Conservation (phyloP, 1,140 invertebrate species). For the Rhynchophorus ferrugineus region DNA sequence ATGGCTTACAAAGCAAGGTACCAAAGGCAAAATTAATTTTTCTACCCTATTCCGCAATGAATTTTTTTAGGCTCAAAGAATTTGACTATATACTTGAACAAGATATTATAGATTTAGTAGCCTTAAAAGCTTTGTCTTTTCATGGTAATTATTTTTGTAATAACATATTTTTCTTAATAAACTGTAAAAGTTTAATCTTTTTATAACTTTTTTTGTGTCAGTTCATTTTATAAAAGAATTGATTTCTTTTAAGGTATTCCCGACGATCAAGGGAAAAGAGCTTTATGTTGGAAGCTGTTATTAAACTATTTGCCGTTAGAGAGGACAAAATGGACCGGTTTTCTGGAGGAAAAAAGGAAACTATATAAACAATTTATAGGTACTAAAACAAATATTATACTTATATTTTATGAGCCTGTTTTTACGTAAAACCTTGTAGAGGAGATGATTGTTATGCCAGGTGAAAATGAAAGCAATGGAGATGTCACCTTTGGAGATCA, state of each 20-base stretch:
- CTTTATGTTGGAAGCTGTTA: conserved; percentile 75
- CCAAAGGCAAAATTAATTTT: not conserved
- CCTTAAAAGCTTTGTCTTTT: conserved; percentile 62
- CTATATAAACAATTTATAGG: conserved; percentile 80
- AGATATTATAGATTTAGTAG: conserved; percentile 59
- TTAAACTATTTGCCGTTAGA: conserved; percentile 72
- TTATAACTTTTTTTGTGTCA: no score
- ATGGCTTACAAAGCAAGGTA: conserved; percentile 33
- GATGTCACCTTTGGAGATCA: conserved; percentile 64
- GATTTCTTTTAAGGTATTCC: conserved; percentile 58
- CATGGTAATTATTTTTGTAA: conserved; percentile 50
- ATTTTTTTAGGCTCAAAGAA: conserved; percentile 58
- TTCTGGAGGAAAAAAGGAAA: conserved; percentile 60
- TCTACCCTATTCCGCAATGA: not conserved
- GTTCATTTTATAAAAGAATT: no score
- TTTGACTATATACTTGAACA: conserved; percentile 59
- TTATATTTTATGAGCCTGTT: not conserved
- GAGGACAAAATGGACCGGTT: conserved; percentile 55
- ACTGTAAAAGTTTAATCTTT: no score
- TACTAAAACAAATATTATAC: conserved; percentile 39
- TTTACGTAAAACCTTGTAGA: conserved; percentile 44
- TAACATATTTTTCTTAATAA: not conserved
- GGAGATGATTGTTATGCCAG: conserved; percentile 75
- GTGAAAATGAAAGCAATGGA: conserved; percentile 48
- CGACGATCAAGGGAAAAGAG: conserved; percentile 66